Conservation (phyloP, 2,113 vertebrate genomes). For the Zosterops japonicus region DNA sequence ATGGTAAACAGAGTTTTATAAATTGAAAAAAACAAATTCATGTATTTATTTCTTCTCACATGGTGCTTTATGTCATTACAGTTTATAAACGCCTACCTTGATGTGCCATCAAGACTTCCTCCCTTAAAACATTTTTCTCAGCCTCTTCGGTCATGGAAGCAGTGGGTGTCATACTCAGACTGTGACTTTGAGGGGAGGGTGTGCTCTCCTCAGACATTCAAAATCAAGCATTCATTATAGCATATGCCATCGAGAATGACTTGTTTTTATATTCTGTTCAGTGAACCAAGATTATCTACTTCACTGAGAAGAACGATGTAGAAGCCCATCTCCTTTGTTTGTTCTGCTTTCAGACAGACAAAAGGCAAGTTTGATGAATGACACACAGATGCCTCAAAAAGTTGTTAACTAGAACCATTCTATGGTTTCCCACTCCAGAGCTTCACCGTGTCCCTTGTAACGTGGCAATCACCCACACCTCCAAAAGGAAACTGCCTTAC, state of each 20-base stretch:
- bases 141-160: neutral
- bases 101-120: neutral
- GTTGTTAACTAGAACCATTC: constrained; percentile 15
- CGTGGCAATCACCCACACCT: neutral
- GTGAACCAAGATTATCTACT: constrained; percentile 38
- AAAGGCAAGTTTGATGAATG: constrained; percentile 31
- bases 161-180: neutral
- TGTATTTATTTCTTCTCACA: neutral
- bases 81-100: neutral
- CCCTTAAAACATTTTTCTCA: neutral
- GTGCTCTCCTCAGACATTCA: neutral
- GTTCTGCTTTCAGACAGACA: constrained; percentile 34
- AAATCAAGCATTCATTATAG: constrained; percentile 13
- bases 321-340: constrained; percentile 43
- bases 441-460: neutral
- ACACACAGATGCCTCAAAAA: neutral
- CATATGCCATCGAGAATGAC: neutral
- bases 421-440: neutral
- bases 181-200: neutral
- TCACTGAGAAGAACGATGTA: constrained; percentile 3
- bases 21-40: neutral
- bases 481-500: neutral
- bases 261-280: constrained; percentile 38
- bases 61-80: neutral
- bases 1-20: neutral